Evolutionary conservation across 2,888 invertebrate genomes (phyloP).

Genomic region (Rhagophthalmus giganteus): DNA sequence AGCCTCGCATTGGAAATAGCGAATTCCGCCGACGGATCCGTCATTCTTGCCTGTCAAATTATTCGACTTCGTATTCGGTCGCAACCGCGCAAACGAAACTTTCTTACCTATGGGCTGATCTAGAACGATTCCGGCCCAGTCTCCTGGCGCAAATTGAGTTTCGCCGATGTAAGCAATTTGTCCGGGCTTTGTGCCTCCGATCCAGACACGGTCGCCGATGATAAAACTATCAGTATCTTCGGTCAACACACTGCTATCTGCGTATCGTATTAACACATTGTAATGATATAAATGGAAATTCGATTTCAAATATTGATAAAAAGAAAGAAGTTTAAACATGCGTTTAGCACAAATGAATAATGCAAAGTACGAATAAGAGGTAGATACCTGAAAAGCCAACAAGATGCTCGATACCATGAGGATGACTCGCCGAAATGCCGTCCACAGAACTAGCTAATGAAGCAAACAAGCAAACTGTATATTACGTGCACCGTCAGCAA

Average conservation of each 20-base stretch:
- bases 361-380: no score
- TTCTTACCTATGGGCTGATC: slow-evolving; percentile 88
- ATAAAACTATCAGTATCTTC: slow-evolving; percentile 94
- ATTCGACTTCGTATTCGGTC: no score
- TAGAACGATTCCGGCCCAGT: slow-evolving; percentile 97
- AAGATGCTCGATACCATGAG: slow-evolving; percentile 72
- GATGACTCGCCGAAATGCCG: slow-evolving; percentile 73
- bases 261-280: no score
- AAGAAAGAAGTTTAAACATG: no score
- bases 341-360: no score
- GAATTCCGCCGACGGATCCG: slow-evolving; percentile 88
- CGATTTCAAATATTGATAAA: no score
- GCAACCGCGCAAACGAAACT: no score
- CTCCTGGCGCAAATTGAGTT: slow-evolving; percentile 95
- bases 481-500: slow-evolving; percentile 27
- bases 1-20: slow-evolving; percentile 92
- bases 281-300: no score
- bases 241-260: slow-evolving; percentile 81
- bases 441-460: slow-evolving; percentile 63
- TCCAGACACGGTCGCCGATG: slow-evolving; percentile 93
- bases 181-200: slow-evolving; percentile 88
- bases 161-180: slow-evolving; percentile 92
- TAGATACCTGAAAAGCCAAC: slow-evolving; percentile 77
- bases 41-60: slow-evolving; percentile 84
- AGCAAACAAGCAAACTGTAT: slow-evolving; percentile 51